Conservation (phyloP, 2,113 vertebrate genomes). For the Chlamydotis undulata region DNA sequence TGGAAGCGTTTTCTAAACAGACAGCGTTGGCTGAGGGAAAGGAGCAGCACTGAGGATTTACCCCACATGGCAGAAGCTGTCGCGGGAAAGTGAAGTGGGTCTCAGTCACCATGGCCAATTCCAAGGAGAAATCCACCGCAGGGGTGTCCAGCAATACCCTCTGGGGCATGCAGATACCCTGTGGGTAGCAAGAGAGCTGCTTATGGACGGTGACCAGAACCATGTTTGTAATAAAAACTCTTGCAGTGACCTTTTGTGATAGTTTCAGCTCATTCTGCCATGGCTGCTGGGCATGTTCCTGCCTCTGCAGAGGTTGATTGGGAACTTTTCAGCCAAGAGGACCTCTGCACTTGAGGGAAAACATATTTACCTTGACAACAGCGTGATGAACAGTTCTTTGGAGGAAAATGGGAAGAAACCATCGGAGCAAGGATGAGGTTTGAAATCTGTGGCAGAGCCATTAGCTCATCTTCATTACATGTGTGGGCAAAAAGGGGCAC, state of each 20-base stretch:
- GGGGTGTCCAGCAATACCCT: neutral
- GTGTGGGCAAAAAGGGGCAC: neutral
- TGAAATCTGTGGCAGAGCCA: neutral
- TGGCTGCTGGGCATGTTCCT: neutral
- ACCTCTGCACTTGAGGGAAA: neutral
- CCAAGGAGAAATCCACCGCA: neutral
- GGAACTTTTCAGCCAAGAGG: neutral
- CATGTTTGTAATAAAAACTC: neutral
- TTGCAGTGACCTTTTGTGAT: neutral
- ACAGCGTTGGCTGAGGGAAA: neutral
- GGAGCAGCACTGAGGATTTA: neutral
- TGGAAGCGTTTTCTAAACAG: neutral
- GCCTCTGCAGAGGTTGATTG: neutral
- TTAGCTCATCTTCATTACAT: neutral
- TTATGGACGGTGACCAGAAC: neutral
- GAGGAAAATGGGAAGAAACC: neutral
- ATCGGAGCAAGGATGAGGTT: neutral
- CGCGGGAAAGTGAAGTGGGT: neutral
- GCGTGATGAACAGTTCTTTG: neutral
- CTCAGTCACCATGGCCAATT: rapidly evolving
- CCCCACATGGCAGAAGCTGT: rapidly evolving
- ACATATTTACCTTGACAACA: neutral
- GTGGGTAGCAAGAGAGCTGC: neutral
- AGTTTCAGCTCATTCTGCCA: neutral
- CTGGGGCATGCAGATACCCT: neutral